Base-by-base conservation (phyloP, 2,113 vertebrate genomes). In the Mirza zaza region DNA sequence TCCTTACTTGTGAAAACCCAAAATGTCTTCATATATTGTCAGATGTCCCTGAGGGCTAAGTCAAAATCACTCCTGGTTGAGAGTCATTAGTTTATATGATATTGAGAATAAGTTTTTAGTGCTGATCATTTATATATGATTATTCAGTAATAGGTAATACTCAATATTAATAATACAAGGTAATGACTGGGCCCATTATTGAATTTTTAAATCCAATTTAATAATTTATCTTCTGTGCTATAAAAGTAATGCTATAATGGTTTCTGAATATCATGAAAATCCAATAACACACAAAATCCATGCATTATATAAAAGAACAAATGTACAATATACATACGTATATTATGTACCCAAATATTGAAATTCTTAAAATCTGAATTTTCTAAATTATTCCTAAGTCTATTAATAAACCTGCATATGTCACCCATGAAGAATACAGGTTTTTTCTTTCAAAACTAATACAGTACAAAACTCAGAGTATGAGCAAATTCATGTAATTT, bases 251-350 rank as follows among this genome's bases (percentile, higher is more conserved):
- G 11, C 57, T 59, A 67, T 42, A 70, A 61, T 36, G 9, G 8
- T 50, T 90, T 83, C 55, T 92, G 27, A 87, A 39, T 87, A 80
- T 32, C n/a, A 90, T 59, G 15, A 91, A 68, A 81, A 93, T 82
- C 4, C 70, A 55, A 11, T 29, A 36, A 59, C 48, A 87, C 1
- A 65, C 52, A 59, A 92, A 96, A 45, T 55, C 76, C 79, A 39
- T 68, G 34, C 87, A 45, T 68, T 36, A 87, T 52, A n/a, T 59
- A 87, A 83, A 52, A 10, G 21, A 71, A 84, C 79, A 9, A 91
- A 70, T 68, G 48, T 42, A 27, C 0, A 71, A 50, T 32, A 61
- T 18, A 5, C 2, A 73, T 59, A 77, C 7, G 83, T 17, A 48
- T 65, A 50, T n/a, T 42, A 32, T 52, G 4, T 25, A 81, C 45